These are phyloP conservation scores for Camponotus fellah DNA, from an alignment of 2,888 invertebrate genomes.

Conservation along the genomic window DNA sequence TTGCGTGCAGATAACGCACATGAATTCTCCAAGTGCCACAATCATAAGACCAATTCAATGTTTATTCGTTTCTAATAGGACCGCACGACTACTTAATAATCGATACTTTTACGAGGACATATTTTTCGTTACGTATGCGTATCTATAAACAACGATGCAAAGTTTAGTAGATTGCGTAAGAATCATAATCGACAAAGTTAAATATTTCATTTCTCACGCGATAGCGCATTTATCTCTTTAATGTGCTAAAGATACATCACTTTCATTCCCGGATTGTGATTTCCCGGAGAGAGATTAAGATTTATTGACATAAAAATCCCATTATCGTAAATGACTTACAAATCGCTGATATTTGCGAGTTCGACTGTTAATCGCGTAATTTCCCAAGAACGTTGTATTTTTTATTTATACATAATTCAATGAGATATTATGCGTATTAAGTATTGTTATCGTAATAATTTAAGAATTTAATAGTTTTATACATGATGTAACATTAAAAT, in stretches of 20 bases:
- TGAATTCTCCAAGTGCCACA: conserved; percentile 43
- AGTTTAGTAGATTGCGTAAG: not conserved
- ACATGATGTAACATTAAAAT: not conserved
- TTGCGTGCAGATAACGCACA: not conserved
- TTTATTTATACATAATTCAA: conserved; percentile 55
- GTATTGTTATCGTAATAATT: not conserved
- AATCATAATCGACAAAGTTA: conserved; percentile 7
- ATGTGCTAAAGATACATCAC: not conserved
- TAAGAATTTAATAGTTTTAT: not conserved
- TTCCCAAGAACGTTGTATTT: conserved; percentile 27
- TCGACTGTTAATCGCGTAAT: conserved; percentile 37
- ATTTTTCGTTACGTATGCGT: not conserved
- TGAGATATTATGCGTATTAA: not conserved
- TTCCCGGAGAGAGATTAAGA: not conserved
- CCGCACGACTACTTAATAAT: conserved; percentile 12
- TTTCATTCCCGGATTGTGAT: not conserved
- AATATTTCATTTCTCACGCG: conserved; percentile 20
- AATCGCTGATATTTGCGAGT: conserved; percentile 6
- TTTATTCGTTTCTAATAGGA: conserved; percentile 38
- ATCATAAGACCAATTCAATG: conserved; percentile 62
- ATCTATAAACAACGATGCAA: not conserved
- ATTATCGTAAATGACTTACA: not conserved
- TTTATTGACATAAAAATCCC: not conserved
- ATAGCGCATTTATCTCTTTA: conserved; percentile 9
- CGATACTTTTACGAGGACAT: conserved; percentile 16